A percentile compares a stretch with the other conserved stretches of the same genome.
Evolutionary conservation across 1,140 invertebrate species (phyloP).

Genomic region (Diorhabda carinulata): DNA sequence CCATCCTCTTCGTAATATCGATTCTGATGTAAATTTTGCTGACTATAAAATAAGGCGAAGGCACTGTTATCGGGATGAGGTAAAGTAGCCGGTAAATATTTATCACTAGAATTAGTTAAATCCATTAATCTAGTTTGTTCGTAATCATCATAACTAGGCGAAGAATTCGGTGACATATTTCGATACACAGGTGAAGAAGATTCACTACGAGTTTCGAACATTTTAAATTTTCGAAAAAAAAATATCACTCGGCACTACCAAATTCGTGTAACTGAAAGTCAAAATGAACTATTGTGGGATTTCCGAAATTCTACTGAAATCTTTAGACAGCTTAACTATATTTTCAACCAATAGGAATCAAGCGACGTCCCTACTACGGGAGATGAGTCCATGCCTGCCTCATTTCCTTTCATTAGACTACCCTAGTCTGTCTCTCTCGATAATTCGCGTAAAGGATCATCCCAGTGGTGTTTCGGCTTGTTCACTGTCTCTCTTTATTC

Average conservation of each 20-base stretch:
- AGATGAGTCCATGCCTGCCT: constrained; percentile 10
- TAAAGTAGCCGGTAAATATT: constrained; percentile 37
- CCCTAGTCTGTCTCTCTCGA: constrained; percentile 22
- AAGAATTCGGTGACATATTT: constrained; percentile 22
- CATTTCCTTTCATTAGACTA: constrained; percentile 7
- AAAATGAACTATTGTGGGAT: constrained; percentile 25
- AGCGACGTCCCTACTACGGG: constrained; percentile 20
- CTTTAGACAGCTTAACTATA: constrained; percentile 30
- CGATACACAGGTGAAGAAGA: constrained; percentile 35
- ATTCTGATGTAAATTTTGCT: constrained; percentile 24
- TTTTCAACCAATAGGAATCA: constrained; percentile 30
- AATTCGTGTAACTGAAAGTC: constrained; percentile 8
- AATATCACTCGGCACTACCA: constrained; percentile 21
- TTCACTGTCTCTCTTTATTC: constrained; percentile 16
- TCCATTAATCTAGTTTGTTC: constrained; percentile 39
- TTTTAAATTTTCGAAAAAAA: constrained; percentile 24
- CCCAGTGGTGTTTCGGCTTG: constrained; percentile 9
- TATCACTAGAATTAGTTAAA: constrained; percentile 43
- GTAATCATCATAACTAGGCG: constrained; percentile 35
- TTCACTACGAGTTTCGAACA: constrained; percentile 39
- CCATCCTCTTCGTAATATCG: constrained; percentile 34
- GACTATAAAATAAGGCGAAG: constrained; percentile 26
- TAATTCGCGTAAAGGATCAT: constrained; percentile 12
- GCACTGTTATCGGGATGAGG: constrained; percentile 29
- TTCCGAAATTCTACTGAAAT: constrained; percentile 25